These are phyloP conservation scores for Clarias batrachus DNA, from an alignment of 2,113 vertebrate species.

Conservation along the genomic window DNA sequence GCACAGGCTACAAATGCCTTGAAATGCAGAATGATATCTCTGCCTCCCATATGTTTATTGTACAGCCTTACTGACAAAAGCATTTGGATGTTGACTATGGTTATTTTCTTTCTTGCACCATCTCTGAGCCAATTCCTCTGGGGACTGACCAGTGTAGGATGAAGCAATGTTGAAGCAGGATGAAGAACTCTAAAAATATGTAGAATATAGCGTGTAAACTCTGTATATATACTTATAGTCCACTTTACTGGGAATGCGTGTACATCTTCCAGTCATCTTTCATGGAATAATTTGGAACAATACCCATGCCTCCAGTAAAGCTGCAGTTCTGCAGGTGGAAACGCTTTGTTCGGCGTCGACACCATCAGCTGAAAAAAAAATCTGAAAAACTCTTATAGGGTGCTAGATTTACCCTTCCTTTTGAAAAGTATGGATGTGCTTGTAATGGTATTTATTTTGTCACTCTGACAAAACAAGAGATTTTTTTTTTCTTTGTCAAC, in stretches of 20 bases:
- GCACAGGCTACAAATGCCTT: slow-evolving; percentile 39
- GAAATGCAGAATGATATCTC: slow-evolving; percentile 41
- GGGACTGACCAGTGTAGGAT: slow-evolving; percentile 7
- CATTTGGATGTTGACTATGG: slow-evolving; percentile 11
- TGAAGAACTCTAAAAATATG: background rate
- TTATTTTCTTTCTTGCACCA: slow-evolving; percentile 39
- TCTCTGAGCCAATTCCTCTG: slow-evolving; percentile 31
- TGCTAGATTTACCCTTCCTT: background rate
- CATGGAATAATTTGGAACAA: background rate
- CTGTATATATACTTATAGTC: background rate
- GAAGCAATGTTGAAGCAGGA: background rate
- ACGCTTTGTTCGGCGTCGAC: background rate
- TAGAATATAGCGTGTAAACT: background rate
- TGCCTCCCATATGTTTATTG: slow-evolving; percentile 37
- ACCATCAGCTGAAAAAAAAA: no score
- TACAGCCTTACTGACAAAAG: background rate
- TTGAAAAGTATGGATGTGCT: background rate
- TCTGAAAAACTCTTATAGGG: background rate
- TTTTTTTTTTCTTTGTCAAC: background rate
- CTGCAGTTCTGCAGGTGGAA: background rate
- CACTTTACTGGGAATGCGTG: background rate
- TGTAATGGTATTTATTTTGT: slow-evolving; percentile 16
- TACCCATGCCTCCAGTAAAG: background rate
- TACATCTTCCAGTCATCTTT: background rate
- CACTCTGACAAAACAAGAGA: background rate